These are phyloP conservation scores for Drosophila tropicalis DNA, from an alignment of 1,140 invertebrate genomes.

Conservation along the genomic window DNA sequence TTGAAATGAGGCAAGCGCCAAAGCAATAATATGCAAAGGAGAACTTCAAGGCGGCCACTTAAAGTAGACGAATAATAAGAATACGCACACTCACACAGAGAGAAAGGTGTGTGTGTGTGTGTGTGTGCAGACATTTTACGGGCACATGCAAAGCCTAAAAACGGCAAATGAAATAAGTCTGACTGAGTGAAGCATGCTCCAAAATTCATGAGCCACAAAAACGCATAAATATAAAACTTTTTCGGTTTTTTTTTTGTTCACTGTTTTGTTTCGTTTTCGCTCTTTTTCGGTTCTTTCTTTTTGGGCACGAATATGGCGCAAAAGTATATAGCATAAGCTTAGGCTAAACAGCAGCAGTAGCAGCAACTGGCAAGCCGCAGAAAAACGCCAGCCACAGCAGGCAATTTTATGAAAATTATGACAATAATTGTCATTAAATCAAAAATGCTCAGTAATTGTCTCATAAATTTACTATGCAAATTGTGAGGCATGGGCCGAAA, in stretches of 20 bases:
- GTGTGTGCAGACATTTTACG: constrained; percentile 47
- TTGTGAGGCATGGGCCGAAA: constrained; percentile 54
- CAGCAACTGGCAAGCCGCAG: constrained; percentile 3
- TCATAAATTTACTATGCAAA: constrained; percentile 82
- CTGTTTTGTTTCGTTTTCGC: constrained; percentile 25
- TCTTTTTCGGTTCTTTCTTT: constrained; percentile 5
- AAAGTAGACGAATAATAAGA: constrained; percentile 23
- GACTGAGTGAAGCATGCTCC: constrained; percentile 72
- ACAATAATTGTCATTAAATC: constrained; percentile 82
- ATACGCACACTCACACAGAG: constrained; percentile 16
- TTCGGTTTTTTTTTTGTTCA: constrained; percentile 30
- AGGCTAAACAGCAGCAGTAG: constrained; percentile 40
- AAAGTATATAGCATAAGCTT: constrained; percentile 63
- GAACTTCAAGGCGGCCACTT: constrained; percentile 33
- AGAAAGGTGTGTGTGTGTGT: constrained; percentile 16
- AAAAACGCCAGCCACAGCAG: constrained; percentile 31
- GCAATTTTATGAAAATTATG: constrained; percentile 82
- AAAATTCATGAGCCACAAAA: constrained; percentile 79
- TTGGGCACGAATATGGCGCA: constrained; percentile 64
- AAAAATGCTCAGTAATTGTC: constrained; percentile 81
- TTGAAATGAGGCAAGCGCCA: constrained; percentile 54
- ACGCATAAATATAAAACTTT: constrained; percentile 75
- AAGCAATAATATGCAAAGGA: constrained; percentile 50
- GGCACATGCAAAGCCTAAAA: constrained; percentile 43
- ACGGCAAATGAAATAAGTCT: constrained; percentile 35